Evolutionary conservation across 2,888 invertebrate genomes (phyloP).

Genomic region (Apotomis turbidana): DNA sequence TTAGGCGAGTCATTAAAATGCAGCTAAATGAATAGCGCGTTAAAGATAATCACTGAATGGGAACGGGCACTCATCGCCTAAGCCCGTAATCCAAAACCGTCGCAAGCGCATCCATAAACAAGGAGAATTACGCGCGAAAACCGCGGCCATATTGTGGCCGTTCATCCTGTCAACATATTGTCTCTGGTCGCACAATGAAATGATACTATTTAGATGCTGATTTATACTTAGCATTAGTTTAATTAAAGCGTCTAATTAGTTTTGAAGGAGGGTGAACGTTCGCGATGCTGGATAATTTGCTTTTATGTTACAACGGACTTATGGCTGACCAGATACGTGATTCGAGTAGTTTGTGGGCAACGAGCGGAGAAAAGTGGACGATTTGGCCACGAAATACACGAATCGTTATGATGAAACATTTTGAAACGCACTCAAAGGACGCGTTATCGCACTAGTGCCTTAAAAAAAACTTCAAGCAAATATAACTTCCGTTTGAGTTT

Average conservation of each 20-base stretch:
- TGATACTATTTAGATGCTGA: slow-evolving; percentile 77
- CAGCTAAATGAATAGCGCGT: slow-evolving; percentile 68
- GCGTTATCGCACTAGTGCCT: neutral
- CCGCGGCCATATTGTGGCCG: slow-evolving; percentile 75
- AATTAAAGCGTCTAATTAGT: slow-evolving; percentile 80
- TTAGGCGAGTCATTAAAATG: slow-evolving; percentile 79
- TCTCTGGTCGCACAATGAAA: slow-evolving; percentile 77
- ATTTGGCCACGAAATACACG: too few relatives aligned
- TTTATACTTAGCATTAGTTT: slow-evolving; percentile 74
- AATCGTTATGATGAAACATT: slow-evolving; percentile 19
- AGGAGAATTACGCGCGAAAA: slow-evolving; percentile 76
- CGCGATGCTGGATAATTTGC: slow-evolving; percentile 30
- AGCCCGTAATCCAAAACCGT: slow-evolving; percentile 78
- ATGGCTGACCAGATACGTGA: slow-evolving; percentile 30
- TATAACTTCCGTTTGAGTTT: slow-evolving; percentile 53
- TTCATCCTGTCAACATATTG: slow-evolving; percentile 83
- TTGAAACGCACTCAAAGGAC: slow-evolving; percentile 8
- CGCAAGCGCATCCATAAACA: slow-evolving; percentile 77
- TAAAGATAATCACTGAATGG: slow-evolving; percentile 78
- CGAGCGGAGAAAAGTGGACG: slow-evolving; percentile 28
- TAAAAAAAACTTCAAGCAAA: slow-evolving; percentile 53
- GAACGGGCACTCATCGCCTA: slow-evolving; percentile 77
- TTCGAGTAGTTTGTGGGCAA: slow-evolving; percentile 26
- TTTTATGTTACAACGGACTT: slow-evolving; percentile 39
- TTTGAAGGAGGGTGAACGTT: slow-evolving; percentile 46